Base-by-base conservation (phyloP, 2,797 vertebrate species). In the Loris lydekkerianus region DNA sequence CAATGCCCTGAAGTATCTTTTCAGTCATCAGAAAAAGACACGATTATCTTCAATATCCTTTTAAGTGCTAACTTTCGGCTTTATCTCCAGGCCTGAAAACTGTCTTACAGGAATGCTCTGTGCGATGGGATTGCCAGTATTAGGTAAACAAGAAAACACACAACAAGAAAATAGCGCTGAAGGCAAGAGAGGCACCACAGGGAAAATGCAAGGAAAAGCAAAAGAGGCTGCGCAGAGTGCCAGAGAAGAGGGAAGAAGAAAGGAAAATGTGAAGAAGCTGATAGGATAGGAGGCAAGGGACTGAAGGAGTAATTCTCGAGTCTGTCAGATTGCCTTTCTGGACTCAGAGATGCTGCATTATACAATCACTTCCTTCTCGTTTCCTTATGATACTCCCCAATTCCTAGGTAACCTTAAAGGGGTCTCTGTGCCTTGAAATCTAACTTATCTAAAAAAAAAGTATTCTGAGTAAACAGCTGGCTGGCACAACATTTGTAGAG, bases 1-100 rank as follows among this genome's bases (percentile, higher is more conserved):
- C 40, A 92, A 67, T 17, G 92, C 10, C 37, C 58, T 94, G 58
- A 97, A 95, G 96, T 80, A 76, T 43, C 53, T 95, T 87, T 97
- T 92, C 60, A 83, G 60, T 83, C 85, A 92, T 72, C 65, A 89
- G 75, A 5, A 96, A 93, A 90, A 90, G 75, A 87, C 77, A 75
- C 40, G 89, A 76, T 95, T 88, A 95, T 88, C 84, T 86, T 91
- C 46, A 70, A 4, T 46, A 75, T 78, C 60, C 53, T 72, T 72
- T 96, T 95, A 82, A 83, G 21, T 72, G 25, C 37, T 85, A 82
- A 87, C n/a, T 88, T 78, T 56, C 56, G 43, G 65, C 61, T 96
- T 88, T 63, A 4, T 69, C 77, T 21, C 25, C 37, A 91, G 75
- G 7, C 13, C 40, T n/a, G 43, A 27, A 90, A 91, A n/a, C 5